phyloP scores from a whole-genome alignment of 2,888 invertebrate genomes.

The Serrognathus titanus region DNA sequence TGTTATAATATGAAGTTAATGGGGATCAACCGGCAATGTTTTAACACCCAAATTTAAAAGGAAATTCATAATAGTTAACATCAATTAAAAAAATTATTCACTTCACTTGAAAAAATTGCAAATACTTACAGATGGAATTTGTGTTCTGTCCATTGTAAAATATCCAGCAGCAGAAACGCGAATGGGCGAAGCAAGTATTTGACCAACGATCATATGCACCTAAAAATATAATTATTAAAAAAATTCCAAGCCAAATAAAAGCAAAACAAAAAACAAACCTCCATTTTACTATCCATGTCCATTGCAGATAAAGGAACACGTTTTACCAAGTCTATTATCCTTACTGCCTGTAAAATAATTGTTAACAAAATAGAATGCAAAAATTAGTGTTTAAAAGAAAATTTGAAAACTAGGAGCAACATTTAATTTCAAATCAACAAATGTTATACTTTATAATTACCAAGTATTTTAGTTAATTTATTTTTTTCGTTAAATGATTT shows the following conservation, averaged over 20 bases:
- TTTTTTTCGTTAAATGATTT: no score
- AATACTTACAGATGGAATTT: slow-evolving; percentile 33
- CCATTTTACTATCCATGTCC: slow-evolving; percentile 27
- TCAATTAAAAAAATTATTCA: no score
- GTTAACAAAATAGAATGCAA: neutral
- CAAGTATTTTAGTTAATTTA: no score
- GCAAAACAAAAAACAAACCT: slow-evolving; percentile 23
- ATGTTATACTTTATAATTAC: no score
- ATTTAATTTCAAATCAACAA: no score
- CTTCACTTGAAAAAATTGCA: neutral
- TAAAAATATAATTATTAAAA: slow-evolving; percentile 19
- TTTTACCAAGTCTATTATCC: slow-evolving; percentile 29
- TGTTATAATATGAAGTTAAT: no score
- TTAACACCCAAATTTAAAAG: no score
- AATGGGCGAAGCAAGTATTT: slow-evolving; percentile 30
- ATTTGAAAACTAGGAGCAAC: no score
- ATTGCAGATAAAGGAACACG: slow-evolving; percentile 28
- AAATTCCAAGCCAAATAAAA: neutral
- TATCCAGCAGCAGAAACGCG: slow-evolving; percentile 35
- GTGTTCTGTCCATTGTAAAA: slow-evolving; percentile 33
- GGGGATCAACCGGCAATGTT: no score
- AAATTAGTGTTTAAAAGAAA: neutral
- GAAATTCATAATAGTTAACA: no score
- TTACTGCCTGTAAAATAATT: slow-evolving; percentile 30
- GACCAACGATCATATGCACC: slow-evolving; percentile 34